Conservation (phyloP, 1,140 invertebrate genomes). For the Ephestia elutella region DNA sequence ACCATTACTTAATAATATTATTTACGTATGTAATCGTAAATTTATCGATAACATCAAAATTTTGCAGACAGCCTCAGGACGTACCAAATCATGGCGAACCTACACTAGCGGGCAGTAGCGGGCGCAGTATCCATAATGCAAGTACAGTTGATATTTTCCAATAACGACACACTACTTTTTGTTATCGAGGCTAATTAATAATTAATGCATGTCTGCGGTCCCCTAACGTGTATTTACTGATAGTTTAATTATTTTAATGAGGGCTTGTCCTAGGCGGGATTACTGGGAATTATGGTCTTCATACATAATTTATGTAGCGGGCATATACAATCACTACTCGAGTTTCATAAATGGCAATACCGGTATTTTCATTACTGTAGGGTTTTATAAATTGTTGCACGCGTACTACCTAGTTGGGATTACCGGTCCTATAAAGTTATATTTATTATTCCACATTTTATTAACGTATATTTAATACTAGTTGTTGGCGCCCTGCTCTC, state of each 20-base stretch:
- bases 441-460: too few species aligned
- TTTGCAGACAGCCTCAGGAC: too few species aligned
- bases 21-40: too few species aligned
- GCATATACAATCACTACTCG: not conserved
- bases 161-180: conserved; percentile 53
- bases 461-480: too few species aligned
- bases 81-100: conserved; percentile 8
- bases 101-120: conserved; percentile 10
- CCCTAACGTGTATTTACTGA: conserved; percentile 34
- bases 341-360: conserved; percentile 3
- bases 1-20: too few species aligned
- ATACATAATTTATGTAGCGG: conserved; percentile 19
- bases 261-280: conserved; percentile 9
- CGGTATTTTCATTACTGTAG: not conserved
- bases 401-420: not conserved
- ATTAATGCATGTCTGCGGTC: conserved; percentile 45
- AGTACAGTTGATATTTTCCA: conserved; percentile 42
- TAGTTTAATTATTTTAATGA: conserved; percentile 45
- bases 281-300: conserved; percentile 16
- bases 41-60: too few species aligned
- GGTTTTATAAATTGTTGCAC: not conserved
- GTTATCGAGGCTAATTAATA: conserved; percentile 56
- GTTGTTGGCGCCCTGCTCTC: too few species aligned
- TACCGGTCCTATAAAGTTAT: too few species aligned
- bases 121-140: conserved; percentile 37